These are phyloP conservation scores for Heliconius cydno DNA, from an alignment of 2,888 invertebrate genomes.

Conservation along the genomic window DNA sequence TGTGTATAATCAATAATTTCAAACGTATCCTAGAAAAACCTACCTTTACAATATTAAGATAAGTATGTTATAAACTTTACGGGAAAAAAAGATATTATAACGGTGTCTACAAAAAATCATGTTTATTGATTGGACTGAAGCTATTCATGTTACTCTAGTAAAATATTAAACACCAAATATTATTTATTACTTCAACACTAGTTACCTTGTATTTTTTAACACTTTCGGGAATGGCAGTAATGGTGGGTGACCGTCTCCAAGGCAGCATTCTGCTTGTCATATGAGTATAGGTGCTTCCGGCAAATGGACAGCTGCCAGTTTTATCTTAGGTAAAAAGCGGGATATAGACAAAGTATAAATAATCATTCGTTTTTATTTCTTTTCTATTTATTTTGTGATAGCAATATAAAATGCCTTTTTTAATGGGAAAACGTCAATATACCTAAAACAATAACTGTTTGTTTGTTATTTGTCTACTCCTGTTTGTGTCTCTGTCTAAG, in stretches of 20 bases:
- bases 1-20: background rate
- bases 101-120: background rate
- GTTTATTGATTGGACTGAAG: background rate
- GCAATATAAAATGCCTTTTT: no score
- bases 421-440: no score
- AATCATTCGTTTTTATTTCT: no score
- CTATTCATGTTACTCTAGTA: slow-evolving; percentile 26
- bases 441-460: no score
- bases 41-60: background rate
- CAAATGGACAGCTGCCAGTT: background rate
- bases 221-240: background rate
- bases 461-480: no score
- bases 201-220: slow-evolving; percentile 36
- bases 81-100: background rate
- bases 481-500: no score
- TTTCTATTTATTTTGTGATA: no score
- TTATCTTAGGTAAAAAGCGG: no score
- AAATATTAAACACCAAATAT: slow-evolving; percentile 43
- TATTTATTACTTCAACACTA: slow-evolving; percentile 42
- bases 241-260: background rate
- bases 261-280: background rate
- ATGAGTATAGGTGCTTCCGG: background rate
- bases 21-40: background rate
- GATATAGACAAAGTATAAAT: no score
- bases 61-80: background rate